Evolutionary conservation across 2,888 invertebrate species (phyloP).

Genomic region (Drosophila hamatofila): DNA sequence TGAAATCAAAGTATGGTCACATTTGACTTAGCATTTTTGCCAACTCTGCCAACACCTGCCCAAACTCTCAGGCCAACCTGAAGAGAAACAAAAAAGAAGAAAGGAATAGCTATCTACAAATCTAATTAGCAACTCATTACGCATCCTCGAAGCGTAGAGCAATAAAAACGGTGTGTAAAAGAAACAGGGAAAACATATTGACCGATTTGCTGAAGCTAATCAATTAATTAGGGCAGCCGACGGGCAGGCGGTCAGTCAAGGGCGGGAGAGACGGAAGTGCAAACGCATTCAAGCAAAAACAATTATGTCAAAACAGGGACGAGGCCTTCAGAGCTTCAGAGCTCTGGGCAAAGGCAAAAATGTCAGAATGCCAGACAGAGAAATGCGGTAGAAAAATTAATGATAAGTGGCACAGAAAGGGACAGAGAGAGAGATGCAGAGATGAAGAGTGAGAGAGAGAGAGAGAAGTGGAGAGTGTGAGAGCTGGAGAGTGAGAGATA

Average conservation of each 20-base stretch:
- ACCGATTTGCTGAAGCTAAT: slow-evolving; percentile 85
- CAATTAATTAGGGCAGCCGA: slow-evolving; percentile 82
- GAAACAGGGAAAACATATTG: slow-evolving; percentile 77
- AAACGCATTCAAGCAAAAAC: slow-evolving; percentile 61
- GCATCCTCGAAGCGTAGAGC: slow-evolving; percentile 39
- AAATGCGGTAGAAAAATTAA: slow-evolving; percentile 75
- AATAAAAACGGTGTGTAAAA: slow-evolving; percentile 54
- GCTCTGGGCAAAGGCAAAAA: slow-evolving; percentile 60
- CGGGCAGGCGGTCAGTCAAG: slow-evolving; percentile 23
- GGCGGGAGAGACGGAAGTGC: slow-evolving; percentile 11
- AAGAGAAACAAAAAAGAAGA: slow-evolving; percentile 24
- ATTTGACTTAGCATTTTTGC: slow-evolving; percentile 15
- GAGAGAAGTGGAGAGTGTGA: slow-evolving; percentile 7
- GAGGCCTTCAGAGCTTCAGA: slow-evolving; percentile 36
- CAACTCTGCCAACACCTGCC: slow-evolving; percentile 34
- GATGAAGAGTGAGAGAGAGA: background rate
- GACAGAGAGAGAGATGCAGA: slow-evolving; percentile 11
- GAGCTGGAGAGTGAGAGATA: background rate
- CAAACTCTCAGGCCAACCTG: slow-evolving; percentile 31
- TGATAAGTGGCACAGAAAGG: slow-evolving; percentile 68
- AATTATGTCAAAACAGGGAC: slow-evolving; percentile 70
- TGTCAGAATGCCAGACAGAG: slow-evolving; percentile 80
- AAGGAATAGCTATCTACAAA: slow-evolving; percentile 66
- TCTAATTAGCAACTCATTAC: slow-evolving; percentile 84
- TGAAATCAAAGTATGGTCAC: background rate